A percentile compares a stretch with the other conserved stretches of the same genome.
Evolutionary conservation across 2,888 invertebrate species (phyloP).

Genomic region (Acanthoscelides obtectus): DNA sequence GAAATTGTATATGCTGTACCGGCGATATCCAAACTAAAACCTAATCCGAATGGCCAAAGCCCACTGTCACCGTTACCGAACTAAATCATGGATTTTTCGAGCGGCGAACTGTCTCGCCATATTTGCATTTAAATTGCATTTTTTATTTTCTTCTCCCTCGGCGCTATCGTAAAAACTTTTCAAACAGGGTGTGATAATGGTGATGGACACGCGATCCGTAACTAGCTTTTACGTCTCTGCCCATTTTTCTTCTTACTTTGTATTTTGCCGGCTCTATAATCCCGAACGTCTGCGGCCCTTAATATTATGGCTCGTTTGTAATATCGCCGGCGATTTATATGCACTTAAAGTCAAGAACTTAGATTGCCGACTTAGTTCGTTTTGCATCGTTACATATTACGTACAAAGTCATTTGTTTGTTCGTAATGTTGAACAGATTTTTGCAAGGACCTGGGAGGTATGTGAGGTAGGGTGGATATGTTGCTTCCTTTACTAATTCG

Average conservation of each 20-base stretch:
- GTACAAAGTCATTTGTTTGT: no score
- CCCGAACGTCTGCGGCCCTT: neutral
- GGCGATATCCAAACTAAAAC: neutral
- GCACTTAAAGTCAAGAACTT: neutral
- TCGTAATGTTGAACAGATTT: no score
- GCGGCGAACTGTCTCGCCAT: neutral
- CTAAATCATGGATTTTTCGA: neutral
- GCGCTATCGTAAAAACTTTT: neutral
- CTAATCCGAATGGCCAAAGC: neutral
- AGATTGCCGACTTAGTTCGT: neutral
- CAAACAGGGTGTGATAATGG: neutral
- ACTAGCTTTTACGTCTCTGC: neutral
- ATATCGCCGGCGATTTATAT: neutral
- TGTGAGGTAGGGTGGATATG: no score
- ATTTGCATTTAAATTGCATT: neutral
- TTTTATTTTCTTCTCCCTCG: neutral
- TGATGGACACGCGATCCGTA: neutral
- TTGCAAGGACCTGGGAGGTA: no score
- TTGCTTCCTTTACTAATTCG: no score
- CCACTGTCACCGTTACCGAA: neutral
- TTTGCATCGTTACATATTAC: neutral
- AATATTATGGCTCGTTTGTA: neutral
- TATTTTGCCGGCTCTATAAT: neutral
- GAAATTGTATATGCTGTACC: no score
- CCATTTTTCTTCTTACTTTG: neutral